Base-by-base conservation (phyloP, 92 coral and sea anemone species). In the Metridium senile region DNA sequence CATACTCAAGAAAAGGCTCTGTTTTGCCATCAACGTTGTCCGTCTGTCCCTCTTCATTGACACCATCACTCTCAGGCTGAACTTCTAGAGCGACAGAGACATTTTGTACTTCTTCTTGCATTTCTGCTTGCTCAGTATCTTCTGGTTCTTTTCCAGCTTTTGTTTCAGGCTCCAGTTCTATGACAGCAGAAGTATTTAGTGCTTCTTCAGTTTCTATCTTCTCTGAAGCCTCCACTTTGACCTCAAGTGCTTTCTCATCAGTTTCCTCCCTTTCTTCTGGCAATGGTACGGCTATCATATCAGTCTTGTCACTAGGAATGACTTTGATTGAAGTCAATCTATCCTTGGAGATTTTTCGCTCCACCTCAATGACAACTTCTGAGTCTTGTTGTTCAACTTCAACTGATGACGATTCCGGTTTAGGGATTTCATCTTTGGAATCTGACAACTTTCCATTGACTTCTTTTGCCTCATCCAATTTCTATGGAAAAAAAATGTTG, bases 1-100 rank as follows among this genome's bases (percentile, higher is more conserved):
- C 97, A 31, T 89, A 91, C 76, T 93, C 93, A 66, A 84, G 31
- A 58, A 84, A 81, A 0, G 86, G 29, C 25, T 27, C 11, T 23
- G 74, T 67, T 29, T 77, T 69, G 8, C 67, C 76, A 45, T 10
- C 79, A 33, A 63, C 82, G n/a, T 85, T 83, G 57, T 77, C 87
- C 70, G 62, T 59, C 64, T 46, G 77, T 46, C 28, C 71, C 3
- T 49, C 23, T 33, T 45, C 62, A 9, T 13, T 29, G 0, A 71
- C 70, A 58, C 65, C 53, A 66, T 43, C 89, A 58, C 82, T 30
- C 62, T 52, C 75, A 29, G 71, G 58, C 51, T 66, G 80, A 43
- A 78, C 79, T 70, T 88, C 94, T 34, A 43, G 71, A 25, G 81
- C 59, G 17, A 54, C 59, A 9, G 59, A 10, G 23, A 54, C 25